These are phyloP conservation scores for Dreissena polymorpha DNA, from an alignment of 1,140 invertebrate genomes.

Conservation along the genomic window DNA sequence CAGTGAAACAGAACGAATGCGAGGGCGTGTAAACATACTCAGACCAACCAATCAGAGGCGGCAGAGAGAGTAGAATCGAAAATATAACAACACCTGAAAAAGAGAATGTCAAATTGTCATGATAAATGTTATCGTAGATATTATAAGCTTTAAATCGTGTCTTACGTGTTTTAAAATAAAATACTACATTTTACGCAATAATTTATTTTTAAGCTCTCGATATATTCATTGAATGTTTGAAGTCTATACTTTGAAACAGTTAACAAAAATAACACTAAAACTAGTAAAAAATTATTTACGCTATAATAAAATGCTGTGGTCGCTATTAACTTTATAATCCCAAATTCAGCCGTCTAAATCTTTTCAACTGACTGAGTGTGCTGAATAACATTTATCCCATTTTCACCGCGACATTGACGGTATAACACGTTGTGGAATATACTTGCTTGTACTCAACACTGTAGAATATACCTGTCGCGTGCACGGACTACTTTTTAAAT, in stretches of 20 bases:
- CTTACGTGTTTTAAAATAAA: too few relatives aligned
- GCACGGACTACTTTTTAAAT: too few relatives aligned
- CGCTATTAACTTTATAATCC: too few relatives aligned
- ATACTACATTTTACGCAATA: background rate
- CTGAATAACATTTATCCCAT: too few relatives aligned
- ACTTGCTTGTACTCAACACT: too few relatives aligned
- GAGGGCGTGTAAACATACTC: constrained; percentile 56
- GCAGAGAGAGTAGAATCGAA: constrained; percentile 53
- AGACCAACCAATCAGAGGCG: constrained; percentile 60
- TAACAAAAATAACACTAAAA: background rate
- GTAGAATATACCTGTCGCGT: too few relatives aligned
- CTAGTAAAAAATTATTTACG: background rate
- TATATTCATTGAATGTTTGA: too few relatives aligned
- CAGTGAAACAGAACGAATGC: constrained; percentile 68
- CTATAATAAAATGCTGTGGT: background rate
- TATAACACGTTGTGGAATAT: too few relatives aligned
- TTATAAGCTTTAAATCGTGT: background rate
- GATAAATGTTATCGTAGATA: background rate
- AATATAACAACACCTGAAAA: constrained; percentile 59
- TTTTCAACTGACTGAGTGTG: too few relatives aligned
- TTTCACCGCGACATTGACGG: too few relatives aligned
- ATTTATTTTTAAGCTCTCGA: background rate
- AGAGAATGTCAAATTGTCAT: background rate
- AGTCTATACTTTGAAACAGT: too few relatives aligned
- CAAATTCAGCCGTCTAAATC: too few relatives aligned